Evolutionary conservation across 2,797 vertebrate genomes (phyloP).

Genomic region (Meda fulgida): DNA sequence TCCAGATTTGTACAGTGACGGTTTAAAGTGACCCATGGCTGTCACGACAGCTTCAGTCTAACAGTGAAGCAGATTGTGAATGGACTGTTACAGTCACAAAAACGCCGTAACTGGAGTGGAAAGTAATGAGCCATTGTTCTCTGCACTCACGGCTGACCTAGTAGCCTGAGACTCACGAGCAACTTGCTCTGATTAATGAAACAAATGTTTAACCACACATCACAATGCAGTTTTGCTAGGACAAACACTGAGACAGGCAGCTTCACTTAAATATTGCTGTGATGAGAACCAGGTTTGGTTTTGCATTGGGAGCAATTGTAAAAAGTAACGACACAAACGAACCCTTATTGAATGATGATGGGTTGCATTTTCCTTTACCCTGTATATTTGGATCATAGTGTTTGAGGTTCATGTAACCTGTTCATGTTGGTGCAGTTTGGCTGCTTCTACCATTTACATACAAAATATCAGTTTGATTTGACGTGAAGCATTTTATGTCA

Average conservation of each 20-base stretch:
- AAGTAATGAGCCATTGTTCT: conserved; percentile 65
- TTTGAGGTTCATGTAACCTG: background rate
- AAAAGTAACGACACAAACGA: background rate
- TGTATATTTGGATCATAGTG: background rate
- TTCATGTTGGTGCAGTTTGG: background rate
- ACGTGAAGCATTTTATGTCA: background rate
- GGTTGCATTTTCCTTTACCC: background rate
- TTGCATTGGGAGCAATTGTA: background rate
- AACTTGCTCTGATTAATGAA: conserved; percentile 32
- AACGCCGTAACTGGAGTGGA: conserved; percentile 72
- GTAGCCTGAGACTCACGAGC: conserved; percentile 53
- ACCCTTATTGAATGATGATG: background rate
- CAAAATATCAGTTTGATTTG: too few relatives aligned
- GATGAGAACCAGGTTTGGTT: background rate
- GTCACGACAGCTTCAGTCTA: conserved; percentile 61
- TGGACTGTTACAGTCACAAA: conserved; percentile 62
- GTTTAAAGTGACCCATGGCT: conserved; percentile 60
- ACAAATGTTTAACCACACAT: conserved; percentile 26
- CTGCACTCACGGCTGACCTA: conserved; percentile 63
- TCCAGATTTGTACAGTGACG: background rate
- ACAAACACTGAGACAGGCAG: background rate
- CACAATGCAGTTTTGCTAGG: conserved; percentile 5
- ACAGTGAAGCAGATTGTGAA: conserved; percentile 65
- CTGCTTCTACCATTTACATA: background rate
- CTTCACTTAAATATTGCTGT: background rate